Percentiles rank a stretch among this genome's conserved stretches.
phyloP scores from a whole-genome alignment of 2,888 invertebrate genomes.

The Hybos culiciformis region DNA sequence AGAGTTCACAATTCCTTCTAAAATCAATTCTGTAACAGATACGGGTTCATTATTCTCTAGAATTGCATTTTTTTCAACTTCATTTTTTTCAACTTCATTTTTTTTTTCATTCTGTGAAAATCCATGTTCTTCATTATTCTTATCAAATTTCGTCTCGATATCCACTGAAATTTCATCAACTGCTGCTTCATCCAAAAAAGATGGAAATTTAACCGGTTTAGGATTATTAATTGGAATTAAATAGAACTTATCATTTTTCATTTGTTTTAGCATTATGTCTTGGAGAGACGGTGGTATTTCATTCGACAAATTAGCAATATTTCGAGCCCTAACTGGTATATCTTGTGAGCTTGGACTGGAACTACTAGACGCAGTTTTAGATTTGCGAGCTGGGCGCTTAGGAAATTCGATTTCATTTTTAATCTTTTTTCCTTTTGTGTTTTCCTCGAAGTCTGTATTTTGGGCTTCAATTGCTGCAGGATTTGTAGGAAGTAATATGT shows the following conservation, averaged over 20 bases:
- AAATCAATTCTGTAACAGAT: not conserved
- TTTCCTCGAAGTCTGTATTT: conserved; percentile 5
- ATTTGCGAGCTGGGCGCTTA: conserved; percentile 21
- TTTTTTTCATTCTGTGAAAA: not conserved
- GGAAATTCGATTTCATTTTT: conserved; percentile 22
- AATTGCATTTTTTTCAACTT: not conserved
- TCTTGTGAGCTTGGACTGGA: conserved; percentile 21
- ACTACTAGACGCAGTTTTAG: conserved; percentile 29
- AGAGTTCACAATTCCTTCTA: not conserved
- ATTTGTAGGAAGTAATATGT: not conserved
- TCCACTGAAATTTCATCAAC: not conserved
- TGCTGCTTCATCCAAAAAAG: not conserved
- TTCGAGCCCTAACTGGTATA: conserved; percentile 23
- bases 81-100: not conserved
- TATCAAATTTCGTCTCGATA: not conserved
- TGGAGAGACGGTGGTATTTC: conserved; percentile 32
- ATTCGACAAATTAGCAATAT: conserved; percentile 24
- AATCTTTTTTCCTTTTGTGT: conserved; percentile 5
- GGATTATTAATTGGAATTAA: not conserved
- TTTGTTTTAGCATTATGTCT: conserved; percentile 20
- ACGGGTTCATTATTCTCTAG: not conserved
- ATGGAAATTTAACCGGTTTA: not conserved
- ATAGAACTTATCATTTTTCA: not conserved
- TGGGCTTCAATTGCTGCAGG: not conserved
- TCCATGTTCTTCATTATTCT: not conserved